A percentile compares a stretch with the other conserved stretches of the same genome.
Conservation (phyloP, 2,888 invertebrate genomes). For the Tineola bisselliella region DNA sequence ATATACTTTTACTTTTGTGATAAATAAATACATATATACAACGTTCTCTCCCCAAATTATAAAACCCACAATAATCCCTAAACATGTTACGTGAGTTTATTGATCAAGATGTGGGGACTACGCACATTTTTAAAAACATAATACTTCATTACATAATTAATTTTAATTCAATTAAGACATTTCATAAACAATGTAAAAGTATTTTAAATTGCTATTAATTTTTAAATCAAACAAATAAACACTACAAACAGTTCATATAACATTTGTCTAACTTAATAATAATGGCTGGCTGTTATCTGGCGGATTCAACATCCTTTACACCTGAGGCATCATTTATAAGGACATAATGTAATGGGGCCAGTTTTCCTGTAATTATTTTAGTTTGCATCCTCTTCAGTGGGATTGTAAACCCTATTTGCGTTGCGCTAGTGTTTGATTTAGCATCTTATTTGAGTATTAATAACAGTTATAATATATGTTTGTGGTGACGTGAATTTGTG, state of each 20-base stretch:
- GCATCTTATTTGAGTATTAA: background rate
- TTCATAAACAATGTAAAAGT: too few relatives aligned
- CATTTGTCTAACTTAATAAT: slow-evolving; percentile 11
- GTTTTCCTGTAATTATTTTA: background rate
- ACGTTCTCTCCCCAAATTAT: too few relatives aligned
- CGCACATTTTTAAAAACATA: too few relatives aligned
- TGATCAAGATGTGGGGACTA: too few relatives aligned
- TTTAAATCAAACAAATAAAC: background rate
- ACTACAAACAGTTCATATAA: background rate
- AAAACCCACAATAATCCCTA: too few relatives aligned
- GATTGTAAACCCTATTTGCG: background rate
- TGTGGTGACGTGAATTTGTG: background rate
- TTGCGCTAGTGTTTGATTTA: background rate
- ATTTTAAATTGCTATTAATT: too few relatives aligned
- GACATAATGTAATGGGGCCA: background rate
- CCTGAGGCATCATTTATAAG: slow-evolving; percentile 10
- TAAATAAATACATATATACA: too few relatives aligned
- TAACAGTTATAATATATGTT: background rate
- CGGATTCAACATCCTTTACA: slow-evolving; percentile 11
- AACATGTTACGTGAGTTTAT: too few relatives aligned
- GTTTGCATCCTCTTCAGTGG: background rate
- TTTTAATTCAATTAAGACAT: too few relatives aligned
- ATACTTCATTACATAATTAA: too few relatives aligned
- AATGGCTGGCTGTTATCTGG: background rate
- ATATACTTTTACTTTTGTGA: too few relatives aligned